Evolutionary conservation across 2,888 invertebrate genomes (phyloP).

Genomic region (Polylopha cassiicola): DNA sequence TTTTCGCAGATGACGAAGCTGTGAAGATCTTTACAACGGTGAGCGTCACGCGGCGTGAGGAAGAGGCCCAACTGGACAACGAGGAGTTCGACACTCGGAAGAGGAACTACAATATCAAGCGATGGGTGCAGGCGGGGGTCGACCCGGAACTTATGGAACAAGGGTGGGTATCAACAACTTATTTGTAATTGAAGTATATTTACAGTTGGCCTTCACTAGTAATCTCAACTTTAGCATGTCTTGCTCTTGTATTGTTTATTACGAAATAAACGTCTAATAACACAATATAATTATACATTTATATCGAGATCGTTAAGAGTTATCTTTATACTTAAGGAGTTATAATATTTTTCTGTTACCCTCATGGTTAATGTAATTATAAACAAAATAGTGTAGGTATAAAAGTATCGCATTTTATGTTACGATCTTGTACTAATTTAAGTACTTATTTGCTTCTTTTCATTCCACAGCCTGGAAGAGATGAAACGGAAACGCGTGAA

Average conservation of each 20-base stretch:
- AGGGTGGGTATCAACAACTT: conserved; percentile 49
- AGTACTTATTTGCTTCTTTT: conserved; percentile 3
- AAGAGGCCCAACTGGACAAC: conserved; percentile 93
- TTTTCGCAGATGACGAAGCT: conserved; percentile 92
- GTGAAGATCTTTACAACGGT: conserved; percentile 95
- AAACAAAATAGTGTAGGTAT: no score
- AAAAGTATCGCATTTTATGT: no score
- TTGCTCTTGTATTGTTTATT: no score
- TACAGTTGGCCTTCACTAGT: no score
- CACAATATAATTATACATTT: no score
- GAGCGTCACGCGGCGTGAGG: conserved; percentile 93
- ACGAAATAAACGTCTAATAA: no score
- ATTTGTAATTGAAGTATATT: no score
- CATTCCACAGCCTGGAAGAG: conserved; percentile 54
- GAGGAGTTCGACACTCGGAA: conserved; percentile 93
- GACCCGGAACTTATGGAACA: conserved; percentile 87
- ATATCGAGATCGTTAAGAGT: no score
- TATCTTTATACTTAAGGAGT: no score
- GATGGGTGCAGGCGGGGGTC: conserved; percentile 90
- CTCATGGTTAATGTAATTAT: no score
- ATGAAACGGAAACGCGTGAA: conserved; percentile 64
- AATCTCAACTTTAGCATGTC: no score
- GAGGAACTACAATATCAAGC: conserved; percentile 90
- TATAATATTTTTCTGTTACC: no score
- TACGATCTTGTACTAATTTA: background rate